phyloP scores from a whole-genome alignment of 2,797 vertebrate species.

The Botia kubotai region DNA sequence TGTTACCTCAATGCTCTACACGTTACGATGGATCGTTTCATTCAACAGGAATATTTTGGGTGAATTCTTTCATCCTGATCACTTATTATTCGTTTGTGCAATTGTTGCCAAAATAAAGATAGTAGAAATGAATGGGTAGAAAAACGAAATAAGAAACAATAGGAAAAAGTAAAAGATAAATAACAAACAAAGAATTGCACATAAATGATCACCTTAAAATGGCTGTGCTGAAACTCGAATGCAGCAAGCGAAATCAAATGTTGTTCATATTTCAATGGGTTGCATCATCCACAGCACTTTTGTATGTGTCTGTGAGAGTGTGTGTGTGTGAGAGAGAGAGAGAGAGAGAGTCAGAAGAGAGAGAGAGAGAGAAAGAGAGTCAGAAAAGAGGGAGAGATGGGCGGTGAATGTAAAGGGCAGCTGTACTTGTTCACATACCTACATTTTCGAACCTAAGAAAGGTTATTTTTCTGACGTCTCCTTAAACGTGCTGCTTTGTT shows the following conservation, averaged over 20 bases:
- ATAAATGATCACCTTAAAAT: not conserved
- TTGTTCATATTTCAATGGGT: constrained; percentile 54
- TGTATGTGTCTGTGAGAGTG: not conserved
- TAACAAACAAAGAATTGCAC: not conserved
- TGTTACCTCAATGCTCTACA: too few species aligned
- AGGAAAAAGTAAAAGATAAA: not conserved
- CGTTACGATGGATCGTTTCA: too few species aligned
- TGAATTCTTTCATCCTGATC: too few species aligned
- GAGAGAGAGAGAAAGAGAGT: not conserved
- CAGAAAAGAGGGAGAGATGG: not conserved
- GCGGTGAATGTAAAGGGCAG: not conserved
- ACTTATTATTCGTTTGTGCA: too few species aligned
- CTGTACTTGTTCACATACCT: constrained; percentile 20
- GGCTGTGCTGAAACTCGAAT: constrained; percentile 9
- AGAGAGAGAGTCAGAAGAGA: not conserved
- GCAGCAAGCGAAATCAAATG: constrained; percentile 3
- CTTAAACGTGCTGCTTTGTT: not conserved
- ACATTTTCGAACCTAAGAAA: not conserved
- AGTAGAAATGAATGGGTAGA: too few species aligned
- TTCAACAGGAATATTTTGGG: not conserved
- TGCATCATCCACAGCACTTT: constrained; percentile 51
- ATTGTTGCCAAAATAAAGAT: too few species aligned
- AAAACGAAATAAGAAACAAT: not conserved
- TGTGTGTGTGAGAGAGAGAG: not conserved
- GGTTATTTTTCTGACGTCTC: not conserved